phyloP scores from a whole-genome alignment of 2,797 vertebrate genomes.

The Onychomys leucogaster region DNA sequence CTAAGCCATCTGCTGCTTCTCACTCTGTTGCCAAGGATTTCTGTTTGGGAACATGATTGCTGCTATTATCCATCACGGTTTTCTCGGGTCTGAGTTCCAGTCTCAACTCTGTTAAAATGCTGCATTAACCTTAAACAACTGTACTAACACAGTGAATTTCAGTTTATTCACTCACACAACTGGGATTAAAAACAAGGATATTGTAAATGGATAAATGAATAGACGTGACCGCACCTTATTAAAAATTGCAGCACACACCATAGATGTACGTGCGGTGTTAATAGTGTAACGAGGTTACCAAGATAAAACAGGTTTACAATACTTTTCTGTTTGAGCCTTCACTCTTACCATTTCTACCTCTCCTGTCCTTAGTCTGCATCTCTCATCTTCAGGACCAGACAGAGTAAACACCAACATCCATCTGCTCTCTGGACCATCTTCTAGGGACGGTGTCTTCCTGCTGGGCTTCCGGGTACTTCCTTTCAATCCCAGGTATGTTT shows the following conservation, averaged over 20 bases:
- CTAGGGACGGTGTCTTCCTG: neutral
- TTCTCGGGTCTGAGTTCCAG: neutral
- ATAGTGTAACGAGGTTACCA: neutral
- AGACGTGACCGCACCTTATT: neutral
- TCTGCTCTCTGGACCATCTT: neutral
- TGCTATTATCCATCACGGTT: neutral
- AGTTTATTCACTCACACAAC: neutral
- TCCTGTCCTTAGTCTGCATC: neutral
- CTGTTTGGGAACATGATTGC: neutral
- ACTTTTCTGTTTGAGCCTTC: neutral
- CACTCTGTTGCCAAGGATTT: neutral
- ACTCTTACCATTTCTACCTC: neutral
- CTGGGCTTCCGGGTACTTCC: neutral
- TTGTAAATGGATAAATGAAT: slow-evolving; percentile 9
- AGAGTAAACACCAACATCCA: neutral
- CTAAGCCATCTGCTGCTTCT: neutral
- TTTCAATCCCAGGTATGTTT: neutral
- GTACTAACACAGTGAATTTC: neutral
- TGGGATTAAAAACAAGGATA: neutral
- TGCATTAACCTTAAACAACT: neutral
- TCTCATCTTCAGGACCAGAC: neutral
- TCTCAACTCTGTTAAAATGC: neutral
- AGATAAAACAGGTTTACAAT: neutral
- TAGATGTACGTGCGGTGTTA: neutral
- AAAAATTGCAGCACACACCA: neutral